A percentile compares a stretch with the other conserved stretches of the same genome.
Evolutionary conservation across 2,888 invertebrate species (phyloP).

Genomic region (Smittia aterrima): DNA sequence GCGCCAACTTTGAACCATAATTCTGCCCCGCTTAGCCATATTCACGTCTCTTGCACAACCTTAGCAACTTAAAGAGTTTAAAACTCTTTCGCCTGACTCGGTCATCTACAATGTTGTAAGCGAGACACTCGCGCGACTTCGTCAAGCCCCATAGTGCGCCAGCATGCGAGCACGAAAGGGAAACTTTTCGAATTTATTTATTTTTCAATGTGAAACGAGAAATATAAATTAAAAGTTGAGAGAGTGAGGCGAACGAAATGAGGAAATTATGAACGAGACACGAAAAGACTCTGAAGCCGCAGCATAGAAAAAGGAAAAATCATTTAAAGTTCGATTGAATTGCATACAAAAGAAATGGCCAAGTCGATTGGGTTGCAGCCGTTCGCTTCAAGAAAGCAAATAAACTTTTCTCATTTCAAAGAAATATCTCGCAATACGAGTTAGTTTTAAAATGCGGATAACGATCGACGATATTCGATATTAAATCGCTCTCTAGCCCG

Average conservation of each 20-base stretch:
- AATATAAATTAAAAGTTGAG: conserved; percentile 34
- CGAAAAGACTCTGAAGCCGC: neutral
- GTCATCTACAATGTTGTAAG: neutral
- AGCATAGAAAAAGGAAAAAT: conserved; percentile 26
- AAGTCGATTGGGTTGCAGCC: neutral
- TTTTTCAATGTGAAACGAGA: neutral
- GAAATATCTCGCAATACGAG: neutral
- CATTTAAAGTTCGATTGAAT: conserved; percentile 30
- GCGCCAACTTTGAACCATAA: conserved; percentile 9
- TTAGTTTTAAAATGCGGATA: neutral
- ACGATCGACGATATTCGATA: neutral
- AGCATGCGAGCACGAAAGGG: neutral
- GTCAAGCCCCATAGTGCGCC: neutral
- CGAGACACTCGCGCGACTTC: neutral
- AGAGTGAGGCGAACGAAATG: neutral
- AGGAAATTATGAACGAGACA: conserved; percentile 25
- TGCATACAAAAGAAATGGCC: conserved; percentile 12
- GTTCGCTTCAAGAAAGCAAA: neutral
- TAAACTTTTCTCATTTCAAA: neutral
- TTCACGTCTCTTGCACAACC: neutral
- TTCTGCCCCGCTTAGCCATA: neutral
- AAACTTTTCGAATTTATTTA: neutral
- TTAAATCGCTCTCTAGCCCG: neutral
- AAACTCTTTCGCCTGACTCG: neutral
- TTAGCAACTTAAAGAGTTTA: neutral